Percentiles rank a stretch among this genome's conserved stretches.
Evolutionary conservation across 2,888 invertebrate species (phyloP).

Genomic region (Atherix ibis): DNA sequence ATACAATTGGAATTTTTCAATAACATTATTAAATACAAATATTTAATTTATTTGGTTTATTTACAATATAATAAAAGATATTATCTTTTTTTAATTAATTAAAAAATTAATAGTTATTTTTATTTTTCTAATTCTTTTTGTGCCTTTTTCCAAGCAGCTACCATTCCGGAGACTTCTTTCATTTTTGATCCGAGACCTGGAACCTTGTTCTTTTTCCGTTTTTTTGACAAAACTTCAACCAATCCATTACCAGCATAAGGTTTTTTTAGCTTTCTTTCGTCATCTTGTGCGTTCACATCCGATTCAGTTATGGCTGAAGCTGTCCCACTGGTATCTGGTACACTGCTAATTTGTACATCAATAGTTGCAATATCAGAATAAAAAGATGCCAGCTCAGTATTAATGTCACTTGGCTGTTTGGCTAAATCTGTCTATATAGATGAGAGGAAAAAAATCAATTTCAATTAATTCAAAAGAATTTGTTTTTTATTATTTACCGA

Average conservation of each 20-base stretch:
- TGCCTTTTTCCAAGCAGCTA: constrained; percentile 57
- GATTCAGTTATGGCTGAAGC: constrained; percentile 7
- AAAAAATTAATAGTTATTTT: neutral
- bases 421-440: constrained; percentile 15
- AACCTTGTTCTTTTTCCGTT: constrained; percentile 27
- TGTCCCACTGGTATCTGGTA: constrained; percentile 5
- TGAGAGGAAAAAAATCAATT: neutral
- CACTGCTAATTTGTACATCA: constrained; percentile 31
- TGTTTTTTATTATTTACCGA: constrained; percentile 6
- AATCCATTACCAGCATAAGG: too few relatives aligned
- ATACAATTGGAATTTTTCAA: neutral
- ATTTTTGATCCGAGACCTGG: constrained; percentile 48
- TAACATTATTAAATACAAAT: neutral
- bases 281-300: neutral
- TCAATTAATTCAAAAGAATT: neutral
- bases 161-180: constrained; percentile 50
- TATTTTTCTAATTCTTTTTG: constrained; percentile 34
- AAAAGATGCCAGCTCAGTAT: constrained; percentile 40
- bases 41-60: neutral
- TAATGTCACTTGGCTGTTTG: constrained; percentile 18
- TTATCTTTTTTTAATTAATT: constrained; percentile 1
- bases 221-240: constrained; percentile 9
- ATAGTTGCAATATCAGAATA: constrained; percentile 43
- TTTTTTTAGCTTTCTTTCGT: neutral
- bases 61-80: neutral